Conservation (phyloP, 2,113 vertebrate genomes). For the Oreochromis aureus region DNA sequence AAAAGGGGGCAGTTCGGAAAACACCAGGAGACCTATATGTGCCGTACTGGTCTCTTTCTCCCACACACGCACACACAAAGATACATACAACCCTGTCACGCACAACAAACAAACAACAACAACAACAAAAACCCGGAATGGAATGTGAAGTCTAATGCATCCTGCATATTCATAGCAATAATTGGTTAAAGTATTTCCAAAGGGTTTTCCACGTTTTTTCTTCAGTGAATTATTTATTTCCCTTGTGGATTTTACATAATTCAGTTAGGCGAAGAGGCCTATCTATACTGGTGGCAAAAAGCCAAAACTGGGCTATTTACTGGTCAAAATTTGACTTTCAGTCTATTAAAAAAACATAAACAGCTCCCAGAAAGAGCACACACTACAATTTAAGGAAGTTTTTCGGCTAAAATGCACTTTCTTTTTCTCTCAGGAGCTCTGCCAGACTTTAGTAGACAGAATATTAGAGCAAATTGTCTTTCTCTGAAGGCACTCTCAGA, state of each 20-base stretch:
- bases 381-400: background rate
- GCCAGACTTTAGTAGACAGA: background rate
- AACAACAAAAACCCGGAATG: background rate
- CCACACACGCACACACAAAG: background rate
- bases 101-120: background rate
- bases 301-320: background rate
- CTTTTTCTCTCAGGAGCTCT: background rate
- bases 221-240: background rate
- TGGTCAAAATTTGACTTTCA: background rate
- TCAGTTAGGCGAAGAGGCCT: background rate
- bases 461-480: background rate
- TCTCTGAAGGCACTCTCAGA: background rate
- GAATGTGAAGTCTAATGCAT: background rate
- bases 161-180: background rate
- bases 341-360: background rate
- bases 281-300: background rate
- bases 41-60: background rate
- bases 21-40: slow-evolving; percentile 43
- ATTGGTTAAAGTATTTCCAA: background rate
- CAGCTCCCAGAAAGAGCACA: background rate
- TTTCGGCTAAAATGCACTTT: background rate
- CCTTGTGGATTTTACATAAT: background rate
- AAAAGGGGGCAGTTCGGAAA: background rate
- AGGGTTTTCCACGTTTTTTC: background rate
- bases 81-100: background rate